These are phyloP conservation scores for Threskiornis aethiopicus DNA, from an alignment of 2,797 vertebrate genomes.

Conservation along the genomic window DNA sequence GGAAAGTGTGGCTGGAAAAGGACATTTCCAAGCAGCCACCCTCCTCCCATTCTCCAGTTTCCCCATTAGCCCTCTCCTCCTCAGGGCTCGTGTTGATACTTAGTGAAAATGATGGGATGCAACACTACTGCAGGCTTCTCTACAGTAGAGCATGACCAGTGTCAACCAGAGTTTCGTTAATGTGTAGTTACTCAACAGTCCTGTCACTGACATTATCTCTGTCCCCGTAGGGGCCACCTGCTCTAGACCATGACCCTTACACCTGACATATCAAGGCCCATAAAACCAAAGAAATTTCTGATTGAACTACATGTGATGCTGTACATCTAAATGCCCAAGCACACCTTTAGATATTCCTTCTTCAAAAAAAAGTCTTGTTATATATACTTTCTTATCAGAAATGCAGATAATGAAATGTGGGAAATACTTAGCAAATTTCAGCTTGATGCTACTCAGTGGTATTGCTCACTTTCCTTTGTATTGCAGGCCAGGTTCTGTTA, in stretches of 20 bases:
- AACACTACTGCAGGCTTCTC: slow-evolving; percentile 56
- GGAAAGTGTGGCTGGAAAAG: slow-evolving; percentile 52
- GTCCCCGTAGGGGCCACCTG: slow-evolving; percentile 51
- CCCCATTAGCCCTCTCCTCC: slow-evolving; percentile 24
- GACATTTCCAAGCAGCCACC: slow-evolving; percentile 27
- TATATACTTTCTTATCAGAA: neutral
- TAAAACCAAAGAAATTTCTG: slow-evolving; percentile 15
- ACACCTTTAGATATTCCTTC: neutral
- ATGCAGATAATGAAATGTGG: neutral
- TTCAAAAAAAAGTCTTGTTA: neutral
- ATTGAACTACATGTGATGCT: neutral
- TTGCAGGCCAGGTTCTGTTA: slow-evolving; percentile 5
- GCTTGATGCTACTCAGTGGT: neutral
- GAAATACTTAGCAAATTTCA: neutral
- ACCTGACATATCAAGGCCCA: slow-evolving; percentile 38
- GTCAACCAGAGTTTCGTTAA: slow-evolving; percentile 67
- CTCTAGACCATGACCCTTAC: slow-evolving; percentile 64
- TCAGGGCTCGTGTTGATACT: slow-evolving; percentile 61
- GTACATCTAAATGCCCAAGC: slow-evolving; percentile 3
- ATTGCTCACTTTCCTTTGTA: neutral
- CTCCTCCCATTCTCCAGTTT: slow-evolving; percentile 9
- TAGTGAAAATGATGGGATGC: slow-evolving; percentile 62
- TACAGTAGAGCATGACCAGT: slow-evolving; percentile 53
- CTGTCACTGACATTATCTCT: slow-evolving; percentile 53
- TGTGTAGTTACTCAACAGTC: slow-evolving; percentile 58